Percentiles rank a stretch among this genome's conserved stretches.
phyloP scores from a whole-genome alignment of 2,797 vertebrate genomes.

The Anguilla anguilla region DNA sequence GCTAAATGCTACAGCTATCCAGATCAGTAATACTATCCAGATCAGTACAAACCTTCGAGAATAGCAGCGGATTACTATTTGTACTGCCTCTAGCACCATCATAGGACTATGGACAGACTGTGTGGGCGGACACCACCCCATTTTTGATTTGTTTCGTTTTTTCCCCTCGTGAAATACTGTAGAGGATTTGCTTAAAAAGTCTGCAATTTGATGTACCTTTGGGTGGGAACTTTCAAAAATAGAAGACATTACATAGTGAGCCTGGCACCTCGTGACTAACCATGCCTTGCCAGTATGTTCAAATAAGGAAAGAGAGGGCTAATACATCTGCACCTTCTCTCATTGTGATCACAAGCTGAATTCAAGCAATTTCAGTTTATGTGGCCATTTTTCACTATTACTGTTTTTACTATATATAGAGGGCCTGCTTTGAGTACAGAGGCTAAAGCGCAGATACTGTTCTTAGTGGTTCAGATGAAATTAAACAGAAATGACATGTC shows the following conservation, averaged over 20 bases:
- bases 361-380: neutral
- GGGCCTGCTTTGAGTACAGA: neutral
- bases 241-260: neutral
- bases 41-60: neutral
- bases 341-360: neutral
- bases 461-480: neutral
- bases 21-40: neutral
- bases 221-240: neutral
- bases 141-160: neutral
- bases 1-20: neutral
- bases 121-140: neutral
- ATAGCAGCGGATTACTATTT: neutral
- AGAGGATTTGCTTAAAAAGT: neutral
- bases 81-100: neutral
- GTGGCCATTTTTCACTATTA: neutral
- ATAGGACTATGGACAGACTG: neutral
- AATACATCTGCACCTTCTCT: neutral
- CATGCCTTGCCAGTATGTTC: neutral
- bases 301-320: neutral
- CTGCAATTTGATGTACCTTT: no score
- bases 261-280: neutral
- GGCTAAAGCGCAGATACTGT: neutral
- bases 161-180: neutral
- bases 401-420: neutral
- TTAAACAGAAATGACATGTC: neutral